Evolutionary conservation across 2,113 vertebrate species (phyloP).

Genomic region (Scortum barcoo): DNA sequence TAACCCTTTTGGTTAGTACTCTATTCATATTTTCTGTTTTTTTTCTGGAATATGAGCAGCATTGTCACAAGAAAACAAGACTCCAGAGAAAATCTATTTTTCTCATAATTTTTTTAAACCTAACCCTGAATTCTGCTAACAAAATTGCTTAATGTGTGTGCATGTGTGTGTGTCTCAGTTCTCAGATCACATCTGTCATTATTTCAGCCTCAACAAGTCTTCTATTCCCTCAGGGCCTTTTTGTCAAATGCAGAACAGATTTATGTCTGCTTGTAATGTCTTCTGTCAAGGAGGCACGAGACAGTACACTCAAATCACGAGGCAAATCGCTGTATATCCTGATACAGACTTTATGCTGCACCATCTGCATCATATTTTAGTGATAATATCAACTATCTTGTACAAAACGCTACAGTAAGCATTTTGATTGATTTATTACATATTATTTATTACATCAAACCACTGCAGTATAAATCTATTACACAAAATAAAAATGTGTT

Average conservation of each 20-base stretch:
- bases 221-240: conserved; percentile 9
- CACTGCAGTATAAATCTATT: background rate
- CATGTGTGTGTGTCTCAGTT: background rate
- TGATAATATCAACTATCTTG: background rate
- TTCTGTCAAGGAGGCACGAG: background rate
- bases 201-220: conserved; percentile 23
- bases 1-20: background rate
- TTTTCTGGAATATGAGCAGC: background rate
- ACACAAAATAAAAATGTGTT: background rate
- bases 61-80: background rate
- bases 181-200: conserved; percentile 17
- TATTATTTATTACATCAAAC: background rate
- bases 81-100: background rate
- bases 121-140: conserved; percentile 2
- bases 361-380: background rate
- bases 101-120: background rate
- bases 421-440: too few relatives aligned
- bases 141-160: background rate
- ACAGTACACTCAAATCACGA: background rate
- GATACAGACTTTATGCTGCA: background rate
- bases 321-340: background rate
- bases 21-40: background rate
- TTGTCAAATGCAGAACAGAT: conserved; percentile 25
- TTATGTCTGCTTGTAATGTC: conserved; percentile 13
- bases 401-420: background rate